phyloP scores from a whole-genome alignment of 2,888 invertebrate species.

The Peribatodes rhomboidaria region DNA sequence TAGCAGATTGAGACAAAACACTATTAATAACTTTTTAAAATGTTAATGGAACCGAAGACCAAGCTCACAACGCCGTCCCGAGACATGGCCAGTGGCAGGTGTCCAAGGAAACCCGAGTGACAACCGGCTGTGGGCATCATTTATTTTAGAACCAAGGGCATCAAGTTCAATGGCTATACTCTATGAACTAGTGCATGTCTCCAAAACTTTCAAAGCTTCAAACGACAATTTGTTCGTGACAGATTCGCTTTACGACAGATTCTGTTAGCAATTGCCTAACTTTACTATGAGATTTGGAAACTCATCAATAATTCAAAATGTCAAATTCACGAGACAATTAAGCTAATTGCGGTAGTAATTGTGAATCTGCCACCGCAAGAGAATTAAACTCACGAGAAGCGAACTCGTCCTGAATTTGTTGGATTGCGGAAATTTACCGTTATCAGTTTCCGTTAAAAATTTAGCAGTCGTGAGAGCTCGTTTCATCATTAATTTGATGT shows the following conservation, averaged over 20 bases:
- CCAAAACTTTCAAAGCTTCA: constrained; percentile 7
- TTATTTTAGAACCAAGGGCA: constrained; percentile 63
- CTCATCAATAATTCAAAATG: constrained; percentile 14
- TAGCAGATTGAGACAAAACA: constrained; percentile 4
- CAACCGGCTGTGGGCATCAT: constrained; percentile 49
- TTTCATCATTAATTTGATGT: not conserved
- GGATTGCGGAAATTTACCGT: constrained; percentile 49
- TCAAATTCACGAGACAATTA: not conserved
- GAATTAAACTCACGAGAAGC: constrained; percentile 35
- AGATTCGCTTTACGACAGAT: no score
- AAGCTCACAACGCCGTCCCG: constrained; percentile 25
- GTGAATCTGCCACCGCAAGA: constrained; percentile 22
- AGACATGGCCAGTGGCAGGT: constrained; percentile 56
- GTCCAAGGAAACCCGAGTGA: constrained; percentile 64
- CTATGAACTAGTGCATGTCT: constrained; percentile 2
- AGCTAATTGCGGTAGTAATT: constrained; percentile 6
- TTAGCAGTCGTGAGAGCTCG: constrained; percentile 7
- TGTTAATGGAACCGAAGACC: constrained; percentile 21
- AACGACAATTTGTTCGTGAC: no score
- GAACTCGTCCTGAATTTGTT: constrained; percentile 49
- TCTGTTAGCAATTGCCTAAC: not conserved
- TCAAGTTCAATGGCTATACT: constrained; percentile 56
- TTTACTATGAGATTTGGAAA: constrained; percentile 1
- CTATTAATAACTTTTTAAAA: constrained; percentile 11
- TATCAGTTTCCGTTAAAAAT: constrained; percentile 46